A percentile compares a stretch with the other conserved stretches of the same genome.
phyloP scores from a whole-genome alignment of 2,113 vertebrate genomes.

The Ariopsis seemanni region DNA sequence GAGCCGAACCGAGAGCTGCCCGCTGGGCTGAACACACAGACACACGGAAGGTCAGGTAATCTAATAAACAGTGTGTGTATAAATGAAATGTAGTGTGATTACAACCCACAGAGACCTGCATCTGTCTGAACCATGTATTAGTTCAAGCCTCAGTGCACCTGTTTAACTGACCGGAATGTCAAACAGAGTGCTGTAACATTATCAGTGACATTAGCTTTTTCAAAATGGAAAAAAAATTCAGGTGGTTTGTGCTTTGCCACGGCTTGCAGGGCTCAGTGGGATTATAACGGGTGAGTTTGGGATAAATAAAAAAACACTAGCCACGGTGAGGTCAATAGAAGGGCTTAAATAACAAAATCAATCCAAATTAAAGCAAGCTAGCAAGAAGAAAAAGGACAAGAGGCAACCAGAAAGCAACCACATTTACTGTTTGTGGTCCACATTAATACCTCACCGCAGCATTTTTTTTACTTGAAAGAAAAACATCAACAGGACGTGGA shows the following conservation, averaged over 20 bases:
- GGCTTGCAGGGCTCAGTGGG: neutral
- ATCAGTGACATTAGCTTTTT: neutral
- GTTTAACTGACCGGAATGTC: neutral
- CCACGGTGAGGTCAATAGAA: neutral
- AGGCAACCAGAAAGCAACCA: neutral
- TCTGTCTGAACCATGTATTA: neutral
- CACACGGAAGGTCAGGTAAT: neutral
- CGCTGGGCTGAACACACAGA: conserved; percentile 74
- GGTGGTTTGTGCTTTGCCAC: neutral
- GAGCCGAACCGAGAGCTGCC: conserved; percentile 87
- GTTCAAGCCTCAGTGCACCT: neutral
- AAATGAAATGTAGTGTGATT: neutral
- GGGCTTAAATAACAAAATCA: neutral
- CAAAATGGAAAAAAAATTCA: too few relatives aligned
- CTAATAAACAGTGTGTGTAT: neutral
- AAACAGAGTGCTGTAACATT: neutral
- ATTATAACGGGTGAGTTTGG: neutral
- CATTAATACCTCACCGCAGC: neutral
- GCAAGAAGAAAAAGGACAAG: neutral
- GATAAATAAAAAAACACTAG: neutral
- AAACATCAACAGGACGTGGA: neutral
- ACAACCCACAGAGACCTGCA: neutral
- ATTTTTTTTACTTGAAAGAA: neutral
- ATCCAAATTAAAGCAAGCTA: neutral
- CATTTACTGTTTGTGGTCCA: neutral